Evolutionary conservation across 37 sponge, comb jelly and placozoan genomes (phyloP).

Genomic region (Aphrocallistes beatrix): DNA sequence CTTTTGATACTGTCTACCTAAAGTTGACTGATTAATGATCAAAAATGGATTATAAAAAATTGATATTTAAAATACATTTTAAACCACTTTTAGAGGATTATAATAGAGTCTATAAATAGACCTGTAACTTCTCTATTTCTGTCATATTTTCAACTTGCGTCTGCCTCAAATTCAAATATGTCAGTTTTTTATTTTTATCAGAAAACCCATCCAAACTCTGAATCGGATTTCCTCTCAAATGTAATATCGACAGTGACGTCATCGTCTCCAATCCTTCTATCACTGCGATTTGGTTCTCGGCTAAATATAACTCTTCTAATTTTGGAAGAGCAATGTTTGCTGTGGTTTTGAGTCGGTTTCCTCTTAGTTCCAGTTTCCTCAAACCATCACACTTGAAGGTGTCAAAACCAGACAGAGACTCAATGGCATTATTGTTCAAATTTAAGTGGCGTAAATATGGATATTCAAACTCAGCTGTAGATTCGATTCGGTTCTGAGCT

Average conservation of each 20-base stretch:
- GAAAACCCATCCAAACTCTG: constrained; percentile 60
- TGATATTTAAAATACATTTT: no score
- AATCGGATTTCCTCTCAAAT: constrained; percentile 69
- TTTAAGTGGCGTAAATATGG: constrained; percentile 68
- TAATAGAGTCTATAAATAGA: no score
- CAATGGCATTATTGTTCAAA: constrained; percentile 76
- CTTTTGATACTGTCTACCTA: no score
- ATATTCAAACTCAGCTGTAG: constrained; percentile 58
- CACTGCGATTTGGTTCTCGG: constrained; percentile 53
- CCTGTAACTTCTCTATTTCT: neutral
- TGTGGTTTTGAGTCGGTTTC: constrained; percentile 49
- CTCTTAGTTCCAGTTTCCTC: constrained; percentile 54
- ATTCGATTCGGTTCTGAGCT: constrained; percentile 51
- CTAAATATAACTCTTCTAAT: constrained; percentile 69
- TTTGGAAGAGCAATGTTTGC: constrained; percentile 46
- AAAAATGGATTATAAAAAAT: no score
- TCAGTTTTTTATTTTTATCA: constrained; percentile 53
- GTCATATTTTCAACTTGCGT: neutral
- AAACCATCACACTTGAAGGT: constrained; percentile 41
- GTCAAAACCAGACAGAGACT: constrained; percentile 42
- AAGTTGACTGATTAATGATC: no score
- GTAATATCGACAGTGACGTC: constrained; percentile 57
- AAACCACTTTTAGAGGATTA: no score
- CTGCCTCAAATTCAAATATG: constrained; percentile 81
- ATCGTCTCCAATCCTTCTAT: constrained; percentile 54